Evolutionary conservation across 2,797 vertebrate genomes (phyloP), one percentile per base, ranked within the genome.

Genomic region (Phylloscopus collybita): DNA sequence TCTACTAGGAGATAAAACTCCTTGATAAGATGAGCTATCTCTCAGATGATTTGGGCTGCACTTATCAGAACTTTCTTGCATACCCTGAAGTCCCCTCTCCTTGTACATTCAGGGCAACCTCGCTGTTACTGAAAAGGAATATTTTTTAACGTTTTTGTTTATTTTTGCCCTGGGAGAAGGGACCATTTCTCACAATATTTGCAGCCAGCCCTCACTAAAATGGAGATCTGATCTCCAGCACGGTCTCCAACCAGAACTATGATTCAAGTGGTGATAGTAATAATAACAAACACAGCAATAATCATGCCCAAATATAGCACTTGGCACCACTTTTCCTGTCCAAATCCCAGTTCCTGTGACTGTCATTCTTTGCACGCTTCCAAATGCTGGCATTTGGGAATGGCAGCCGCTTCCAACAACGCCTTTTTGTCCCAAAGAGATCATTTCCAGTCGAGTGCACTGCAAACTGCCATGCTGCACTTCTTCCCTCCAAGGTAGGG

Each of bases 271-370:
- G 72, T 79, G 87, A 92, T 92, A 96, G 86, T 60, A 92, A 90
- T 23, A 60, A 75, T 78, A 96, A 95, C 70, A 96, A 97, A 94
- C 85, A 88, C 34, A 62, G 89, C 75, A 94, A 78, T 69, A 89
- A 67, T 36, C 29, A 57, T 92, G 80, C 54, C 87, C 95, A 83
- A 88, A 94, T 91, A 95, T 84, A 92, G 91, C 44, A 19, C 44
- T 93, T 96, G 94, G 93, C 93, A 83, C 80, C 1, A 2, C 2
- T 96, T 93, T 93, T 92, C 66, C 69, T 79, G 65, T 32, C 75
- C 79, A 80, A 92, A 93, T 83, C 90, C 74, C 73, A 19, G 45
- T 90, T 95, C 76, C 85, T 90, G 70, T 86, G 92, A 88, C 82
- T 91, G 91, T 60, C 92, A 94, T 81, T 96, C 87, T 90, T 90